These are phyloP conservation scores for Pterobdella sp. DNA, from an alignment of 2,888 invertebrate genomes.

Conservation along the genomic window DNA sequence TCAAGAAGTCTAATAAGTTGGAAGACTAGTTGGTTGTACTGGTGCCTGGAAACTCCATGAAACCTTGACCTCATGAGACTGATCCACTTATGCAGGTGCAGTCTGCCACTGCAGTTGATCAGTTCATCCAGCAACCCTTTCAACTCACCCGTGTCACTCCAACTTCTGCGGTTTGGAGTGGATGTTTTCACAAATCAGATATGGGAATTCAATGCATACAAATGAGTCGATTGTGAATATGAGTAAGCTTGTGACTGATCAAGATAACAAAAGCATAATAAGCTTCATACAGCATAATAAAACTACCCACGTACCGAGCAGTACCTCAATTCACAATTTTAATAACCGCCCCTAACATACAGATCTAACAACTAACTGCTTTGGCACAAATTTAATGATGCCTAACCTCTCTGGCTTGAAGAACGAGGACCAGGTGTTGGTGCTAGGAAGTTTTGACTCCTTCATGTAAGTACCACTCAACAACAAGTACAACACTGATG, in stretches of 20 bases:
- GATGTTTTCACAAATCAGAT: too few species aligned
- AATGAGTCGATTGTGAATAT: too few species aligned
- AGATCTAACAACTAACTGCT: too few species aligned
- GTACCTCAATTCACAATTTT: too few species aligned
- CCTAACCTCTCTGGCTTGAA: too few species aligned
- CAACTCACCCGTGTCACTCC: conserved; percentile 8
- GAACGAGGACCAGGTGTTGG: neutral
- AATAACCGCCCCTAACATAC: too few species aligned
- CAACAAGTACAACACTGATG: conserved; percentile 15
- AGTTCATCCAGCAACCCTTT: neutral
- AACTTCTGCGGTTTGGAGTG: neutral
- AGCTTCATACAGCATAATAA: neutral
- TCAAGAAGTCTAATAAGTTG: neutral
- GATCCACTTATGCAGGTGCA: neutral
- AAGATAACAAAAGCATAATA: neutral
- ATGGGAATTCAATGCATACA: too few species aligned
- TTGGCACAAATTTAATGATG: too few species aligned
- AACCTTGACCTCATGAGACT: neutral
- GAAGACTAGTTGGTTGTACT: neutral
- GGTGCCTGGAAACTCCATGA: neutral
- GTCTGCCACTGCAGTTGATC: neutral
- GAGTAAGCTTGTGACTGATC: neutral
- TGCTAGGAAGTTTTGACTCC: neutral
- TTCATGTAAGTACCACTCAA: conserved; percentile 22
- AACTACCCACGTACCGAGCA: neutral